These are phyloP conservation scores for Paedocypris sp. DNA, from an alignment of 2,113 vertebrate genomes.

Conservation along the genomic window DNA sequence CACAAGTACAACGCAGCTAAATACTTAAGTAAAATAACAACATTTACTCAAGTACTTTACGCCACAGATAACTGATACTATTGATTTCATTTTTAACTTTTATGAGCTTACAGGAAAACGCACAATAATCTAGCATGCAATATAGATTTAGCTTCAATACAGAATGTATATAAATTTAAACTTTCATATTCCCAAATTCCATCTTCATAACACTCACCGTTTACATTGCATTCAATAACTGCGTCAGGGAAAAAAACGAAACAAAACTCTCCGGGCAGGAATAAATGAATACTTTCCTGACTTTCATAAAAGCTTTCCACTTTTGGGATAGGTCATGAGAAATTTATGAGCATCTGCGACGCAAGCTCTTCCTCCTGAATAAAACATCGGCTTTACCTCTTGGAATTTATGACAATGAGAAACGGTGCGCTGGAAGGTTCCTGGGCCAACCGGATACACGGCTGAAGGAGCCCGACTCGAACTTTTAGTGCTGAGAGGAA, in stretches of 20 bases:
- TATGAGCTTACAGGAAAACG: too few relatives aligned
- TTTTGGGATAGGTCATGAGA: background rate
- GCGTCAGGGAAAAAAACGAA: background rate
- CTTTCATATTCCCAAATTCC: background rate
- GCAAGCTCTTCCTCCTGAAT: slow-evolving; percentile 24
- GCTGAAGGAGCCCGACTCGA: background rate
- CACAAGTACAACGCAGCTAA: too few relatives aligned
- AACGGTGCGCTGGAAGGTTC: background rate
- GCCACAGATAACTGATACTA: too few relatives aligned
- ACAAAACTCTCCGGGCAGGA: background rate
- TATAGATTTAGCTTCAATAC: too few relatives aligned
- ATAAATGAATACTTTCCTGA: slow-evolving; percentile 2
- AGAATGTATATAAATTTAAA: too few relatives aligned
- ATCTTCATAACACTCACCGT: background rate
- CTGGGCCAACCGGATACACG: slow-evolving; percentile 1
- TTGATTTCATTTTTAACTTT: too few relatives aligned
- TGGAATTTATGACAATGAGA: slow-evolving; percentile 8
- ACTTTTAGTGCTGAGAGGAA: background rate
- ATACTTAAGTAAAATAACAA: too few relatives aligned
- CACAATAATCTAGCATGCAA: too few relatives aligned
- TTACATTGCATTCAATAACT: background rate
- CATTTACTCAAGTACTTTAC: too few relatives aligned
- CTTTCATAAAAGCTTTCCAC: background rate
- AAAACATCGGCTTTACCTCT: slow-evolving; percentile 21
- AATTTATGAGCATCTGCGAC: slow-evolving; percentile 26